A percentile compares a stretch with the other conserved stretches of the same genome.
These are phyloP conservation scores for Meta bourneti DNA, from an alignment of 2,888 invertebrate genomes.

Conservation along the genomic window DNA sequence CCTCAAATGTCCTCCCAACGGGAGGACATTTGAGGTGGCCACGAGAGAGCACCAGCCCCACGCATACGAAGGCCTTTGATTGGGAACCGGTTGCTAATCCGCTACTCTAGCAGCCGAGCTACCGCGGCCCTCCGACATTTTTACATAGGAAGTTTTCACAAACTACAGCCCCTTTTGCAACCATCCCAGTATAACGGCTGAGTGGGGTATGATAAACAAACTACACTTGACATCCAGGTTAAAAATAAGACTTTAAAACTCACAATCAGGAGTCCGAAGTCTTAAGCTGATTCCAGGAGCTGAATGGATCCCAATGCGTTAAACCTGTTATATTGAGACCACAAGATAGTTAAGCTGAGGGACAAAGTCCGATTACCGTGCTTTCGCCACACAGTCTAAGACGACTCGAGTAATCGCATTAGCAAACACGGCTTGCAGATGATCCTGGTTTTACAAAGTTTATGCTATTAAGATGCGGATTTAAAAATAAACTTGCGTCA, in stretches of 20 bases:
- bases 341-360: not conserved
- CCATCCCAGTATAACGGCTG: too few species aligned
- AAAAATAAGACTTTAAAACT: not conserved
- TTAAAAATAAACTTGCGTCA: not conserved
- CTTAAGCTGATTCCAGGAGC: not conserved
- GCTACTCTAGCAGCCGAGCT: too few species aligned
- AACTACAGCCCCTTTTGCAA: too few species aligned
- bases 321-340: not conserved
- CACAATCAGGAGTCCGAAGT: not conserved
- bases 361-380: not conserved
- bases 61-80: too few species aligned
- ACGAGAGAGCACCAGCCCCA: too few species aligned
- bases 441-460: not conserved
- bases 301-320: not conserved
- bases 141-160: too few species aligned
- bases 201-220: not conserved
- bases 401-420: not conserved
- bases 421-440: not conserved
- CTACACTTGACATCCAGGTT: not conserved
- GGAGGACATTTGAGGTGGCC: too few species aligned
- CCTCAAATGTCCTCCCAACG: too few species aligned
- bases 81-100: too few species aligned
- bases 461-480: not conserved
- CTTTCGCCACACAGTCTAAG: not conserved
- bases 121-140: too few species aligned